These are phyloP conservation scores for Hofmannophila pseudospretella DNA, from an alignment of 2,888 invertebrate genomes.

Conservation along the genomic window DNA sequence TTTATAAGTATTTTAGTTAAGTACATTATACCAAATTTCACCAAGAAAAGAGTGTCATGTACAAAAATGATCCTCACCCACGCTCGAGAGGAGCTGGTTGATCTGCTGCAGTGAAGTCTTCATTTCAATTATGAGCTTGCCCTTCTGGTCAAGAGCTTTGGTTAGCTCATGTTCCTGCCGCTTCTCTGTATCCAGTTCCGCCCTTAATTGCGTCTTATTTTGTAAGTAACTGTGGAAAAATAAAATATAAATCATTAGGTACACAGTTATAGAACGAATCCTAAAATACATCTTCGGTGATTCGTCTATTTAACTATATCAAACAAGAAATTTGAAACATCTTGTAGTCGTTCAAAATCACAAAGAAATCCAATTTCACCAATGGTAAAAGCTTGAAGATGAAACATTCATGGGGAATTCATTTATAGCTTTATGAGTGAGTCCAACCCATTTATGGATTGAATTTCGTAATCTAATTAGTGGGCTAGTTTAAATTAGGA, in stretches of 20 bases:
- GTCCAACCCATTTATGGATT: not conserved
- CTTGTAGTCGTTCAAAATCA: too few species aligned
- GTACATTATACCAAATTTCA: too few species aligned
- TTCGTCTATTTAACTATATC: too few species aligned
- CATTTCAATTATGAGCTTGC: slow-evolving; percentile 75
- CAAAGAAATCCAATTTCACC: too few species aligned
- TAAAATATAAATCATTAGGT: too few species aligned
- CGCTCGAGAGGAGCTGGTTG: slow-evolving; percentile 68
- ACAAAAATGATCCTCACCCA: too few species aligned
- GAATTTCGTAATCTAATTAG: not conserved
- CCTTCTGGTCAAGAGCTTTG: slow-evolving; percentile 61
- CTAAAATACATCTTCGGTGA: too few species aligned
- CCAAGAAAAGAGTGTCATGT: too few species aligned
- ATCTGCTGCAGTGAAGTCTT: slow-evolving; percentile 78
- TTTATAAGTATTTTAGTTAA: too few species aligned
- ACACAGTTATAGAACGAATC: too few species aligned
- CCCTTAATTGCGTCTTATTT: slow-evolving; percentile 62
- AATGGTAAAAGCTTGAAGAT: not conserved
- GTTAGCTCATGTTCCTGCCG: slow-evolving; percentile 54
- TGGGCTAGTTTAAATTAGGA: not conserved
- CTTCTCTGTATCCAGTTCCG: slow-evolving; percentile 58
- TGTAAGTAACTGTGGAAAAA: slow-evolving; percentile 54
- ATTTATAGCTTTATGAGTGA: not conserved
- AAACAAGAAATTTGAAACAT: too few species aligned
- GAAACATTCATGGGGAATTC: not conserved